A percentile compares a stretch with the other conserved stretches of the same genome.
These are phyloP conservation scores for Spicauda simplicius DNA, from an alignment of 2,888 invertebrate species.

Conservation along the genomic window DNA sequence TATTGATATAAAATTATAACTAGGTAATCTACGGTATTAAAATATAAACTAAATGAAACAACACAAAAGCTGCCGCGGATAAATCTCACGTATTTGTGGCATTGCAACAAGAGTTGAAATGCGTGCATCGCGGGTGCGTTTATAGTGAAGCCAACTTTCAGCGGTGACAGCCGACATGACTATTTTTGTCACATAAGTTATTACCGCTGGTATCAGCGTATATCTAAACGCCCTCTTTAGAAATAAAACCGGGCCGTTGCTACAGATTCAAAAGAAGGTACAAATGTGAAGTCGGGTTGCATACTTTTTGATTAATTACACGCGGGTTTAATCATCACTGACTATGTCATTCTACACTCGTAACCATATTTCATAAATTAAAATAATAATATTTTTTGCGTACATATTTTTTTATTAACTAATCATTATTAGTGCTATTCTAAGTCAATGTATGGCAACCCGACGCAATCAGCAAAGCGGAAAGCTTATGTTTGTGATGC, in stretches of 20 bases:
- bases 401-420: background rate
- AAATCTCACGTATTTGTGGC: conserved; percentile 20
- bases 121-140: conserved; percentile 7
- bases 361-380: background rate
- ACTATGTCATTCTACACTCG: background rate
- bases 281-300: conserved; percentile 16
- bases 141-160: background rate
- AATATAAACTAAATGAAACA: conserved; percentile 16
- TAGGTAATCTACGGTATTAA: conserved; percentile 28
- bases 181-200: background rate
- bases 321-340: background rate
- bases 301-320: conserved; percentile 12
- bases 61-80: conserved; percentile 25
- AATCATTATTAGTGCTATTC: background rate
- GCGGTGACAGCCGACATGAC: background rate
- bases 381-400: conserved; percentile 15
- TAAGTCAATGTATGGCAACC: conserved; percentile 5
- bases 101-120: background rate
- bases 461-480: conserved; percentile 5
- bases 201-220: background rate
- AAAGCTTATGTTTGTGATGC: conserved; percentile 65
- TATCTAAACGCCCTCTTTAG: background rate
- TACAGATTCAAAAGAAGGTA: conserved; percentile 19
- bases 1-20: conserved; percentile 46
- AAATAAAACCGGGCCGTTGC: conserved; percentile 3